Evolutionary conservation across 2,113 vertebrate genomes (phyloP).

Genomic region (Cryptoleucopteryx plumbea): DNA sequence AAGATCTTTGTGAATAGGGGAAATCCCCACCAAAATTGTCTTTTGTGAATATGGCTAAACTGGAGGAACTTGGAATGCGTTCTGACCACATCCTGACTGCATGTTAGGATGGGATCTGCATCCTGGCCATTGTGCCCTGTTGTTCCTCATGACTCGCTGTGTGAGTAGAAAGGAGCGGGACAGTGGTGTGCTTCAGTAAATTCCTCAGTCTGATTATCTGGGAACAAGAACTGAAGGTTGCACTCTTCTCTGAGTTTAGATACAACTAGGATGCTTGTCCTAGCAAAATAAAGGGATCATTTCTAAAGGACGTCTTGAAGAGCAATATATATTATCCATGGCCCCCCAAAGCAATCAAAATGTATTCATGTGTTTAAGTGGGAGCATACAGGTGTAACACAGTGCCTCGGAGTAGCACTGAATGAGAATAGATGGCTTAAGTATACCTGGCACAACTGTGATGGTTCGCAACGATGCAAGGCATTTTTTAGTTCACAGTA

Average conservation of each 20-base stretch:
- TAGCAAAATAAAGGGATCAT: neutral
- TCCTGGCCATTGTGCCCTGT: neutral
- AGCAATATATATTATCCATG: neutral
- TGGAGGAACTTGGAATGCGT: neutral
- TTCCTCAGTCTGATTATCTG: neutral
- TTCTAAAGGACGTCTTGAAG: neutral
- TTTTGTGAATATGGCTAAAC: neutral
- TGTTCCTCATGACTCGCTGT: neutral
- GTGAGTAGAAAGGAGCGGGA: neutral
- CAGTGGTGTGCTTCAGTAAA: neutral
- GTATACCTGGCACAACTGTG: neutral
- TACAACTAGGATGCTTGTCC: neutral
- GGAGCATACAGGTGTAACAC: neutral
- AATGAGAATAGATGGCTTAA: neutral
- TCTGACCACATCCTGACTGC: neutral
- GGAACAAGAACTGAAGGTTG: neutral
- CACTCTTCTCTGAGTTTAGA: neutral
- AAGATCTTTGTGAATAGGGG: neutral
- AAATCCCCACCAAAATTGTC: neutral
- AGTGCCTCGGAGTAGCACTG: neutral
- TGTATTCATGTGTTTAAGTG: neutral
- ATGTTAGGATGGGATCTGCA: neutral
- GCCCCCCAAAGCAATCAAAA: neutral
- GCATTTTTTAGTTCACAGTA: neutral
- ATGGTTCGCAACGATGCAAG: neutral